Evolutionary conservation across 2,888 invertebrate genomes (phyloP).

Genomic region (Hirtodrosophila confusa): DNA sequence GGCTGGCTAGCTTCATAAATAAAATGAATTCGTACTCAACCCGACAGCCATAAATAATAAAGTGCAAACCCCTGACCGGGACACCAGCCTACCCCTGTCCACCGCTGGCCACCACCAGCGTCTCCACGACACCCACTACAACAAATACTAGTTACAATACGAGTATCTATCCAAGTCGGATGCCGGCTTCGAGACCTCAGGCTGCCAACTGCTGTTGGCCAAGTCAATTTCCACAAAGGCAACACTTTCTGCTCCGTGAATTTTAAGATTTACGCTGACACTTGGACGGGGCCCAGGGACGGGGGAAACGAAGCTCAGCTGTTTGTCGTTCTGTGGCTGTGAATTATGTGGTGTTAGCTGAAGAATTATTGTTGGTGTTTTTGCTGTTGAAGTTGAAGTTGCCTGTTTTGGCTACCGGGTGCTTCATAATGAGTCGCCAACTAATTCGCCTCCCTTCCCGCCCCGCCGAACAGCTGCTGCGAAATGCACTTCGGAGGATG

Average conservation of each 20-base stretch:
- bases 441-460: neutral
- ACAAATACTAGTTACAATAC: slow-evolving; percentile 24
- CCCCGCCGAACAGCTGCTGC: slow-evolving; percentile 39
- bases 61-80: slow-evolving; percentile 53
- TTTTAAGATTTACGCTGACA: slow-evolving; percentile 79
- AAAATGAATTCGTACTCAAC: slow-evolving; percentile 74
- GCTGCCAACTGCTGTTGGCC: slow-evolving; percentile 45
- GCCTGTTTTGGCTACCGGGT: slow-evolving; percentile 38
- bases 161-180: slow-evolving; percentile 18
- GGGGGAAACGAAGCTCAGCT: slow-evolving; percentile 49
- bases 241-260: slow-evolving; percentile 74
- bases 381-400: slow-evolving; percentile 6
- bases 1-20: slow-evolving; percentile 72
- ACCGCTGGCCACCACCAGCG: neutral
- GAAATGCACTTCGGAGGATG: slow-evolving; percentile 44
- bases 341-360: slow-evolving; percentile 65
- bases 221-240: slow-evolving; percentile 66
- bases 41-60: slow-evolving; percentile 77
- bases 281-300: slow-evolving; percentile 12
- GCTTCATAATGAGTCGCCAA: slow-evolving; percentile 28
- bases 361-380: slow-evolving; percentile 38
- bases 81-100: slow-evolving; percentile 1
- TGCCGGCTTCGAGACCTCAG: slow-evolving; percentile 29
- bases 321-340: slow-evolving; percentile 55
- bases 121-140: slow-evolving; percentile 46